Base-by-base conservation (phyloP, 2,888 invertebrate genomes). In the Brachyopa scutellaris region DNA sequence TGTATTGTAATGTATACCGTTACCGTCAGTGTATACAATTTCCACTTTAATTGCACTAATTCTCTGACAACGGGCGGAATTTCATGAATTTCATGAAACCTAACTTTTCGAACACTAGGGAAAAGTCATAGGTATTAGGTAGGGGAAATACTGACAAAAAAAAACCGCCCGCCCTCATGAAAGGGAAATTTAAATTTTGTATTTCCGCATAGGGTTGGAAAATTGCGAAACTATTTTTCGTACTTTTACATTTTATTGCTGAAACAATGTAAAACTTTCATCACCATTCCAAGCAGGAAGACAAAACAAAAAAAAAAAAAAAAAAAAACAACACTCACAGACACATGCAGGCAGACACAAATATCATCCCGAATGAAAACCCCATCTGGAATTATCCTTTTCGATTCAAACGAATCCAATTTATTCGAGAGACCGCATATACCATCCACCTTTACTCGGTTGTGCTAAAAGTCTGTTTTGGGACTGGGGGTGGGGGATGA, bases 371-470 rank as follows among this genome's bases (percentile, higher is more conserved):
- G 33, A 53, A 69, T 55, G 47, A 49, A 77, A 76, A 82, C 51
- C 76, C 76, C 77, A 82, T 82, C 77, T 82, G 77, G 82, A 82
- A 77, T 82, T 82, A 82, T 82, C 64, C 77, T 66, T 51, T 82
- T 82, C 82, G 77, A 82, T 82, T 77, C 82, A 82, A 82, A 82
- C 82, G 82, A 77, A 82, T 77, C 82, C 82, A 82, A 82, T 82
- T 82, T 82, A 82, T 82, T 66, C 82, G 45, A 61, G 59, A 64
- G 70, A 82, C 82, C 82, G 67, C 77, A 82, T 64, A 70, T 59
- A 55, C 70, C 69, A 45, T 47, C 42, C 57, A 49, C 66, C 59
- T 67, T 67, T 66, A 23, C 45, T 59, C 45, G 49, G n/a, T n/a
- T n/a, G n/a, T n/a, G n/a, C n/a, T n/a, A n/a, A n/a, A n/a, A n/a